Evolutionary conservation across 2,888 invertebrate species (phyloP).

Genomic region (Trissoscelio sp.): DNA sequence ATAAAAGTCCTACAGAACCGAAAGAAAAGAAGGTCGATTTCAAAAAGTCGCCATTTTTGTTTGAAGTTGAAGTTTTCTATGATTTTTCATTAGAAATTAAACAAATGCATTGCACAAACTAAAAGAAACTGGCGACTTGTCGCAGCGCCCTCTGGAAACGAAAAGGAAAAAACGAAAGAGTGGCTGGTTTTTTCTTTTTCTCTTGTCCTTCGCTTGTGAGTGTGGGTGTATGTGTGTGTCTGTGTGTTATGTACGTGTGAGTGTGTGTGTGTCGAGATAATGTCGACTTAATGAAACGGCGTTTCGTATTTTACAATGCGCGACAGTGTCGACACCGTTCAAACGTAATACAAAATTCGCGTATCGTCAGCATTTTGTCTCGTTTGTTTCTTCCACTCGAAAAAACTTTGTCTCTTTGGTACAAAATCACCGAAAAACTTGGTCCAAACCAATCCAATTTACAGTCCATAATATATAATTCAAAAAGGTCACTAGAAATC

Average conservation of each 20-base stretch:
- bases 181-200: constrained; percentile 68
- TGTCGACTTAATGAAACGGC: constrained; percentile 71
- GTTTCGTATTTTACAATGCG: constrained; percentile 68
- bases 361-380: constrained; percentile 22
- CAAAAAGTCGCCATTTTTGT: neutral
- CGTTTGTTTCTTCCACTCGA: constrained; percentile 33
- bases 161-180: constrained; percentile 43
- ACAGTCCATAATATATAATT: no score
- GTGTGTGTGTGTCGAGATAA: constrained; percentile 63
- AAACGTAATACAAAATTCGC: constrained; percentile 51
- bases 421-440: constrained; percentile 24
- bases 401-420: no score
- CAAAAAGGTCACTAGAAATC: no score
- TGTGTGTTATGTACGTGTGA: constrained; percentile 33
- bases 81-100: neutral
- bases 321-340: constrained; percentile 15
- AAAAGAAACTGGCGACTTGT: neutral
- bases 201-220: constrained; percentile 27
- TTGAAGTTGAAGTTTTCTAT: no score
- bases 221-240: constrained; percentile 48
- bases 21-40: constrained; percentile 18
- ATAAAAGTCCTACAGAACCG: constrained; percentile 39
- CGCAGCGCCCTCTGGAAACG: neutral
- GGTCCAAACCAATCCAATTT: neutral
- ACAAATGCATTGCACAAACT: neutral